phyloP scores from a whole-genome alignment of 2,888 invertebrate genomes.

The Stegophylla sp. region DNA sequence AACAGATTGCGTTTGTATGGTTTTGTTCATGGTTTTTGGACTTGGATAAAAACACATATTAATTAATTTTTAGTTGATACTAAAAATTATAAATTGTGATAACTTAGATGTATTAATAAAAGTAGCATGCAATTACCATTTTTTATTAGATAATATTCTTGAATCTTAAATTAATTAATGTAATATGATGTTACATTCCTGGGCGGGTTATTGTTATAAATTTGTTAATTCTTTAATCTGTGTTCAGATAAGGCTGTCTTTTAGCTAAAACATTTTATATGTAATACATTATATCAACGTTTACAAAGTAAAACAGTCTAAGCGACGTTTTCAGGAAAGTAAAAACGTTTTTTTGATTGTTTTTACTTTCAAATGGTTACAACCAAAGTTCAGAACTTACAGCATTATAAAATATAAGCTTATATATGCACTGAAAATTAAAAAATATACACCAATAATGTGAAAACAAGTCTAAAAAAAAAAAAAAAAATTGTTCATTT shows the following conservation, averaged over 20 bases:
- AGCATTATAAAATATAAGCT: too few relatives aligned
- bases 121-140: not conserved
- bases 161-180: not conserved
- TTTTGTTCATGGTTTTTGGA: constrained; percentile 58
- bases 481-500: too few relatives aligned
- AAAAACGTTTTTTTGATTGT: too few relatives aligned
- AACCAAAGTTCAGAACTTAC: too few relatives aligned
- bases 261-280: not conserved
- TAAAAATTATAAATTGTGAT: constrained; percentile 31
- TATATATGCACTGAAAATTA: too few relatives aligned
- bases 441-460: not conserved
- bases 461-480: too few relatives aligned
- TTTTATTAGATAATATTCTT: not conserved
- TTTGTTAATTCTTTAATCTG: constrained; percentile 5
- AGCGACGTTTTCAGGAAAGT: too few relatives aligned
- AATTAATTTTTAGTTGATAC: constrained; percentile 26
- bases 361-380: too few relatives aligned
- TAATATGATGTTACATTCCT: constrained; percentile 21
- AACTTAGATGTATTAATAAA: constrained; percentile 3
- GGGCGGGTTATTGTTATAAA: not conserved
- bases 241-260: constrained; percentile 26
- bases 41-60: constrained; percentile 55
- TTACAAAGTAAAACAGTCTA: too few relatives aligned
- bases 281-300: too few relatives aligned
- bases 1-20: constrained; percentile 50